phyloP scores from a whole-genome alignment of 2,797 vertebrate genomes.

The Silurus aristotelis region DNA sequence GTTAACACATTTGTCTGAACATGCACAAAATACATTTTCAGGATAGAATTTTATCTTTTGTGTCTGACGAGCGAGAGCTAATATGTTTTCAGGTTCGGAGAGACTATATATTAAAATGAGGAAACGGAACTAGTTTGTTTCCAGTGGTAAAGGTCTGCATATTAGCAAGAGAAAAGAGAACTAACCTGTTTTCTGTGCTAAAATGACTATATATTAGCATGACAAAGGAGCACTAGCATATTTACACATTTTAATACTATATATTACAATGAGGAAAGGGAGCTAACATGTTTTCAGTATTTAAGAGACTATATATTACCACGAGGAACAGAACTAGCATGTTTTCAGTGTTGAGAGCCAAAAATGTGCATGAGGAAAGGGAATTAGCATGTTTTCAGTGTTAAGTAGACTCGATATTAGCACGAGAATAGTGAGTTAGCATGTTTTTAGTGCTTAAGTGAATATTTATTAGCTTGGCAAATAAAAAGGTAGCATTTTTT shows the following conservation, averaged over 20 bases:
- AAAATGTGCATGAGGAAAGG: neutral
- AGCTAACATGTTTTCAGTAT: neutral
- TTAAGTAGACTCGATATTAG: neutral
- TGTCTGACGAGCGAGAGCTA: neutral
- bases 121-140: neutral
- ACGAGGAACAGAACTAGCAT: neutral
- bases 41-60: neutral
- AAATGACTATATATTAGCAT: too few relatives aligned
- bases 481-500: neutral
- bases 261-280: neutral
- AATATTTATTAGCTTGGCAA: neutral
- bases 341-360: neutral
- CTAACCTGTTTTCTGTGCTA: neutral
- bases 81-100: neutral
- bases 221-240: too few relatives aligned
- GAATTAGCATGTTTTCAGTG: neutral
- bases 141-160: neutral
- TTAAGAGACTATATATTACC: neutral
- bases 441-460: neutral
- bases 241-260: too few relatives aligned
- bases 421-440: neutral
- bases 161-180: neutral
- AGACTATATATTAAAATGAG: neutral
- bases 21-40: neutral
- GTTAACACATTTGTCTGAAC: neutral